Evolutionary conservation across 2,113 vertebrate genomes (phyloP).

Genomic region (Columbina picui): DNA sequence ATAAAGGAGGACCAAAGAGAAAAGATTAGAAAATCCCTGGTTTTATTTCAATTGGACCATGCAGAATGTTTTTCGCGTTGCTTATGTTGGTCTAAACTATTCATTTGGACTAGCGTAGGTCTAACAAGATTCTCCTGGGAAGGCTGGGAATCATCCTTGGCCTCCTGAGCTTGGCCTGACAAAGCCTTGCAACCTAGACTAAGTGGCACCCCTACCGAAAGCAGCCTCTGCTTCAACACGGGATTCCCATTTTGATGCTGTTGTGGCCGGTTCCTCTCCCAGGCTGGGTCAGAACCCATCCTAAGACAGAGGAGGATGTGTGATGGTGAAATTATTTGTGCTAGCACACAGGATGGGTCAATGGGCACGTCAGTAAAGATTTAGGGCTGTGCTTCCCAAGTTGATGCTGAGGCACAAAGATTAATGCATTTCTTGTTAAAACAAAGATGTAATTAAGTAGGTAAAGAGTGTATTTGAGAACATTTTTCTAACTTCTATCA

Average conservation of each 20-base stretch:
- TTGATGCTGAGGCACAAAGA: not conserved
- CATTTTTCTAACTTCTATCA: not conserved
- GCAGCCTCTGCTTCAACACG: not conserved
- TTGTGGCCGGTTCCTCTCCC: not conserved
- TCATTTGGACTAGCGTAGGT: not conserved
- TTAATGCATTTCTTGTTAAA: not conserved
- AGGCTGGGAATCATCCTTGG: not conserved
- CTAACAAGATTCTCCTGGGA: not conserved
- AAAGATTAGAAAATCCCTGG: not conserved
- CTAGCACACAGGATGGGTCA: not conserved
- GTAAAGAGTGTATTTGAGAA: not conserved
- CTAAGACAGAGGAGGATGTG: not conserved
- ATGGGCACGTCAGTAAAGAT: not conserved
- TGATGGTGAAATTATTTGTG: not conserved
- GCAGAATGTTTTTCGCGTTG: not conserved
- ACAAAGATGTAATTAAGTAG: not conserved
- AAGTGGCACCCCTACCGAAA: not conserved
- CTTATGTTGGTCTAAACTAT: not conserved
- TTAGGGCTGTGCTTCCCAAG: not conserved
- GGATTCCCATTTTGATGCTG: not conserved
- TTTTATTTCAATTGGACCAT: not conserved
- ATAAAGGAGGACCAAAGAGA: not conserved
- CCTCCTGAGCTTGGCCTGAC: not conserved
- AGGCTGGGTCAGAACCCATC: not conserved
- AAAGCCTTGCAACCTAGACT: not conserved